Conservation (phyloP, 2,113 vertebrate genomes). For the Thoracochromis brauschi region DNA sequence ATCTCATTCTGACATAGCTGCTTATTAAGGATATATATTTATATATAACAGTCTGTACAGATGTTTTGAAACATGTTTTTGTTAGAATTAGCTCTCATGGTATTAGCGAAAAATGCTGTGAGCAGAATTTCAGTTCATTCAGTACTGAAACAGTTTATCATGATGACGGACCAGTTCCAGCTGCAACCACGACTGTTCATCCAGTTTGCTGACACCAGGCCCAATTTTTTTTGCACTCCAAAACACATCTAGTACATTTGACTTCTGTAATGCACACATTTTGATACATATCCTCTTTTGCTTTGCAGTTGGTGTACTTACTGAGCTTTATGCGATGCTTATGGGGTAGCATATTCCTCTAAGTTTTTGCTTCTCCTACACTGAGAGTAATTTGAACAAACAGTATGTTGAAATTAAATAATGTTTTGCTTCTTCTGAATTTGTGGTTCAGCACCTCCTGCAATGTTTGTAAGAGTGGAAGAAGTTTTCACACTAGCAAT, state of each 20-base stretch:
- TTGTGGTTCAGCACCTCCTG: neutral
- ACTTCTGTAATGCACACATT: neutral
- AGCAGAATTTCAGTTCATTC: slow-evolving; percentile 4
- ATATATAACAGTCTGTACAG: slow-evolving; percentile 52
- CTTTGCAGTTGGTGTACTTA: neutral
- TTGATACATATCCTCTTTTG: neutral
- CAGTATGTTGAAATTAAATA: neutral
- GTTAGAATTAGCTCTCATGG: slow-evolving; percentile 19
- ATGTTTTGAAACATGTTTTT: slow-evolving; percentile 22
- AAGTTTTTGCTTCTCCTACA: neutral
- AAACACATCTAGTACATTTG: slow-evolving; percentile 1
- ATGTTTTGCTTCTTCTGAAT: neutral
- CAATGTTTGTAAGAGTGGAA: neutral
- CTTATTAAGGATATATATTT: slow-evolving; percentile 11
- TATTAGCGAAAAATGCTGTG: neutral
- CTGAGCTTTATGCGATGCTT: neutral
- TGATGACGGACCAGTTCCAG: neutral
- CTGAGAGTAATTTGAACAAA: neutral
- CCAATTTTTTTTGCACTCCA: neutral
- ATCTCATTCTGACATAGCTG: slow-evolving; percentile 10
- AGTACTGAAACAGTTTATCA: slow-evolving; percentile 9
- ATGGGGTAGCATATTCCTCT: neutral
- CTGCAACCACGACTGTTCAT: neutral
- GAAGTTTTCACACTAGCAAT: neutral
- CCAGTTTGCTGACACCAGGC: neutral